phyloP scores from a whole-genome alignment of 2,113 vertebrate genomes.

The Toxotes jaculatrix region DNA sequence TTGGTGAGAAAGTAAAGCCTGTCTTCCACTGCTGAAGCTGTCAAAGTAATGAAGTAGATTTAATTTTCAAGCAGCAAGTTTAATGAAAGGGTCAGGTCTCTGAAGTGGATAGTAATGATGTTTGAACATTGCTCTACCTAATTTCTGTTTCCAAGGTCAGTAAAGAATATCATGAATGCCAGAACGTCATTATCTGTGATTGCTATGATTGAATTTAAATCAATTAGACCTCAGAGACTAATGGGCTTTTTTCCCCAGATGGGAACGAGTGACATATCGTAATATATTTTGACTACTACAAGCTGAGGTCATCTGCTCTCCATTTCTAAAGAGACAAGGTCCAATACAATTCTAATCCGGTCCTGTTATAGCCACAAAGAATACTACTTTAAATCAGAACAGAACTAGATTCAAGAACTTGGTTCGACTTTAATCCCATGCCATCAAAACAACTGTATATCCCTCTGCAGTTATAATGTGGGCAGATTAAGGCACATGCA shows the following conservation, averaged over 20 bases:
- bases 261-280: slow-evolving; percentile 12
- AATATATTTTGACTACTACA: slow-evolving; percentile 23
- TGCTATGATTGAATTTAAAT: slow-evolving; percentile 31
- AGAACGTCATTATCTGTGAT: slow-evolving; percentile 39
- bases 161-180: slow-evolving; percentile 1
- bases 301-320: slow-evolving; percentile 6
- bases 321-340: too few species aligned
- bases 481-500: background rate
- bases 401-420: background rate
- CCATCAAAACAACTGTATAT: background rate
- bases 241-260: slow-evolving; percentile 22
- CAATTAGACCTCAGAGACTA: slow-evolving; percentile 34
- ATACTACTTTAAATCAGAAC: background rate
- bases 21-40: slow-evolving; percentile 12
- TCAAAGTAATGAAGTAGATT: slow-evolving; percentile 48
- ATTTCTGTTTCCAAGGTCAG: slow-evolving; percentile 55
- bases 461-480: background rate
- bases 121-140: slow-evolving; percentile 21
- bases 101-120: slow-evolving; percentile 54
- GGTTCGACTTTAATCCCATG: background rate
- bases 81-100: slow-evolving; percentile 49
- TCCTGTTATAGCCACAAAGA: background rate
- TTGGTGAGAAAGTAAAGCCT: background rate
- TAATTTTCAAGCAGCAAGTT: slow-evolving; percentile 35
- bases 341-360: too few species aligned